These are phyloP conservation scores for Urocolius indicus DNA, from an alignment of 2,113 vertebrate genomes.

Conservation along the genomic window DNA sequence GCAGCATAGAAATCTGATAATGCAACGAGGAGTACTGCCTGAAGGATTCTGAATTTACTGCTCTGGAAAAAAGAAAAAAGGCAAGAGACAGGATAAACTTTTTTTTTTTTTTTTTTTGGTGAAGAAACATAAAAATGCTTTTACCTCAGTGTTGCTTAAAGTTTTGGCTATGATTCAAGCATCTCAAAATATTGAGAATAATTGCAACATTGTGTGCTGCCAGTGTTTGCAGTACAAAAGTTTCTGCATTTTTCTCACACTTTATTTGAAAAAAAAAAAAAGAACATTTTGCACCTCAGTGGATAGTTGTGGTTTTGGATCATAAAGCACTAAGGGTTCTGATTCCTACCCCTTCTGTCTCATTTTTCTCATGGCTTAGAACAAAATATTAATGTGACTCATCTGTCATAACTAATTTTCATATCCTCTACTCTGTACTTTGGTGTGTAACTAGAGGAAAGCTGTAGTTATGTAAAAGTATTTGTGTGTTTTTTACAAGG, in stretches of 20 bases:
- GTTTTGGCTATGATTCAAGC: constrained; percentile 35
- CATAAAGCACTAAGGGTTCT: neutral
- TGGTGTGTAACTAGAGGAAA: constrained; percentile 10
- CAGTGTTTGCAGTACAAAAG: constrained; percentile 39
- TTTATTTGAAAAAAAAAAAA: constrained; percentile 41
- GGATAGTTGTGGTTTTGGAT: constrained; percentile 57
- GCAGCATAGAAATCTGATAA: neutral
- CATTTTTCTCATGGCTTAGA: constrained; percentile 47
- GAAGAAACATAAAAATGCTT: neutral
- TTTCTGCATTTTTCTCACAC: constrained; percentile 27
- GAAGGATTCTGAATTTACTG: neutral
- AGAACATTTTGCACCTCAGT: constrained; percentile 70
- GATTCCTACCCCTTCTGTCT: constrained; percentile 26
- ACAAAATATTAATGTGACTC: constrained; percentile 59
- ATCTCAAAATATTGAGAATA: constrained; percentile 43
- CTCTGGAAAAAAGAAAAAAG: neutral
- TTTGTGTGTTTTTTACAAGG: neutral
- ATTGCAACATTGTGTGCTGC: constrained; percentile 56
- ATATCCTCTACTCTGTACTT: neutral
- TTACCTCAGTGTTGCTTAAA: constrained; percentile 18
- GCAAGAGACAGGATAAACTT: neutral
- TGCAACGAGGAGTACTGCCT: neutral
- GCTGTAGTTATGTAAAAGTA: neutral
- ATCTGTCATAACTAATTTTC: constrained; percentile 63
- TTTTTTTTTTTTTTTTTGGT: neutral